Percentiles rank a stretch among this genome's conserved stretches.
Evolutionary conservation across 2,797 vertebrate genomes (phyloP).

Genomic region (Poeciliopsis presidionis): DNA sequence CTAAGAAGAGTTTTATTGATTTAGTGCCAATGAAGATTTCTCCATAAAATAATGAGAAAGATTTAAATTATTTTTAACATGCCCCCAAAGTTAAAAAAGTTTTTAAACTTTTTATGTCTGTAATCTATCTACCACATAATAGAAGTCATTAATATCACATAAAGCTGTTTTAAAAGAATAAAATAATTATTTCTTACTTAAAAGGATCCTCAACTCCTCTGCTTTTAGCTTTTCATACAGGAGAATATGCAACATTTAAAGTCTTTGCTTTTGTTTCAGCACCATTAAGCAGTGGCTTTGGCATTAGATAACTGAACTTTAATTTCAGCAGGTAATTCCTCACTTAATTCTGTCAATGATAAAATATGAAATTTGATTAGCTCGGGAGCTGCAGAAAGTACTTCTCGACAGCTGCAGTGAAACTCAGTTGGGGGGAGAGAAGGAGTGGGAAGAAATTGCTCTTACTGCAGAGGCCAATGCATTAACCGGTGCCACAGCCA

Average conservation of each 20-base stretch:
- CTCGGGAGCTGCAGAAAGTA: conserved; percentile 12
- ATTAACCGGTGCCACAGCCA: conserved; percentile 51
- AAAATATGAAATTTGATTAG: conserved; percentile 30
- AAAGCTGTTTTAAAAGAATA: conserved; percentile 24
- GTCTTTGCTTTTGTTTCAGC: conserved; percentile 9
- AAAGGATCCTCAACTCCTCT: conserved; percentile 18
- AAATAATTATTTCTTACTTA: conserved; percentile 15
- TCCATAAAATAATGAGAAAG: not conserved
- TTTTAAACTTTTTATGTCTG: too few relatives aligned
- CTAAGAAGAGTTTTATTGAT: not conserved
- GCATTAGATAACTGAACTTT: conserved; percentile 14
- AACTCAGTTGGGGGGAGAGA: conserved; percentile 47
- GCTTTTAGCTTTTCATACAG: not conserved
- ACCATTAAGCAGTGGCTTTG: not conserved
- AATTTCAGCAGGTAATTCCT: conserved; percentile 5
- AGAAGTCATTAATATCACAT: not conserved
- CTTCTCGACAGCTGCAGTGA: conserved; percentile 25
- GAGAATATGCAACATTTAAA: not conserved
- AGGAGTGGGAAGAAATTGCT: conserved; percentile 59
- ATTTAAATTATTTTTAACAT: not conserved
- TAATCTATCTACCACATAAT: not conserved
- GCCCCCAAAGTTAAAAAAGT: not conserved
- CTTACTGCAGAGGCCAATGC: conserved; percentile 49
- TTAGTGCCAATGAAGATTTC: not conserved
- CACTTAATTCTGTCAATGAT: conserved; percentile 16